These are phyloP conservation scores for Drosophila maculinotata DNA, from an alignment of 2,888 invertebrate genomes.

Conservation along the genomic window DNA sequence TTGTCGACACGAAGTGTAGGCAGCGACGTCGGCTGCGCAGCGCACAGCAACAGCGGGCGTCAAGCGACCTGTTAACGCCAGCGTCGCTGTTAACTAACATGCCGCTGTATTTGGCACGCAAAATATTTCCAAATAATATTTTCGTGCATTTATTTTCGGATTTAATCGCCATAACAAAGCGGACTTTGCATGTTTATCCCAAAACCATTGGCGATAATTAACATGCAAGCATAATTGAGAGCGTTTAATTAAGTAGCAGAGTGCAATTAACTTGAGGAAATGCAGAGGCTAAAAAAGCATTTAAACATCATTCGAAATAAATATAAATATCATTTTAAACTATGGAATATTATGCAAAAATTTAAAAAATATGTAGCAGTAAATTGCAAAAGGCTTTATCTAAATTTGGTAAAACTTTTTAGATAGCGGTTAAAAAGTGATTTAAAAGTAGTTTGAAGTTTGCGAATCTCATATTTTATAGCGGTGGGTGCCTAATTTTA, in stretches of 20 bases:
- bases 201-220: constrained; percentile 38
- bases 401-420: constrained; percentile 1
- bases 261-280: constrained; percentile 46
- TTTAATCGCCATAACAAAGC: constrained; percentile 23
- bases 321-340: constrained; percentile 6
- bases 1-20: constrained; percentile 36
- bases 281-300: too few relatives aligned
- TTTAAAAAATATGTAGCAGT: constrained; percentile 4
- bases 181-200: constrained; percentile 38
- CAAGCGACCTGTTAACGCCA: constrained; percentile 24
- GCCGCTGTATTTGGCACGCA: neutral
- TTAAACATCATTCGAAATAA: constrained; percentile 7
- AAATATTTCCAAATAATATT: constrained; percentile 19
- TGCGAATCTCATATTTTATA: neutral
- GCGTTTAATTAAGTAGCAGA: constrained; percentile 18
- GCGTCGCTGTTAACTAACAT: constrained; percentile 32
- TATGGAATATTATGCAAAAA: constrained; percentile 28
- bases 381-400: constrained; percentile 9
- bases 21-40: constrained; percentile 50
- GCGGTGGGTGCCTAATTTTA: neutral
- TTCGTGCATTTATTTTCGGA: constrained; percentile 21
- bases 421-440: neutral
- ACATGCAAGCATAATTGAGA: constrained; percentile 44
- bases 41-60: constrained; percentile 22
- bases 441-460: neutral